Evolutionary conservation across 2,888 invertebrate species (phyloP), one percentile per base, ranked within the genome.

Genomic region (Drosophila lutescens): DNA sequence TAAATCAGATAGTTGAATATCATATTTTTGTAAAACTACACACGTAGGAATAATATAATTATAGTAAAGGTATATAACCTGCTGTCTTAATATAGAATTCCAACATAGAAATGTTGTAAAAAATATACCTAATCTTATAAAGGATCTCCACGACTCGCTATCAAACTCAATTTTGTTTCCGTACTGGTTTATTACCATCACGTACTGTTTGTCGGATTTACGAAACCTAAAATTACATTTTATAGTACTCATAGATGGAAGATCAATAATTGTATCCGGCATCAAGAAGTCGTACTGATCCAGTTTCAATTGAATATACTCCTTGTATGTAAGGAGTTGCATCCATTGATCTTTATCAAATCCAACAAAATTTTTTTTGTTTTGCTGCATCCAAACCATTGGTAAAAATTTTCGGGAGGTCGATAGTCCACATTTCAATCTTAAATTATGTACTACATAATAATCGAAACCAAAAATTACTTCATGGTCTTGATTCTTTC

Each of bases 101-200:
- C 13, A 43, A 12, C 43, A 23, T 34, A 43, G 36, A 34, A 56
- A 44, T 43, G 34, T 56, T 1, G 30, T 30, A 30, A 30, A 30
- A 55, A 55, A 55, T 17, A 54, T 43, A 17, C 30, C 54, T 20
- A 26, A 34, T 23, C 44, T 20, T 44, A 56, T 4, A 15, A 46
- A 56, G 1, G 47, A 47, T 34, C 49, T 32, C 41, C 50, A 59
- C 4, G 50, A 59, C 23, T 56, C 15, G n/a, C 23, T 32, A 23
- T 56, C 56, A 26, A 34, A 56, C 15, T 56, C 36, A 23, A 58
- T 58, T 32, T 58, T 40, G 30, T 30, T 58, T 7, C 36, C 36
- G 23, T 23, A 36, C 13, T 38, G 56, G 23, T 56, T 56, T 13
- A 56, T 34, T 7, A 46, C n/a, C 12, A 56, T 13, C 0, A 56